Evolutionary conservation across 2,888 invertebrate genomes (phyloP), one percentile per base, ranked within the genome.

Genomic region (Carabus problematicus): DNA sequence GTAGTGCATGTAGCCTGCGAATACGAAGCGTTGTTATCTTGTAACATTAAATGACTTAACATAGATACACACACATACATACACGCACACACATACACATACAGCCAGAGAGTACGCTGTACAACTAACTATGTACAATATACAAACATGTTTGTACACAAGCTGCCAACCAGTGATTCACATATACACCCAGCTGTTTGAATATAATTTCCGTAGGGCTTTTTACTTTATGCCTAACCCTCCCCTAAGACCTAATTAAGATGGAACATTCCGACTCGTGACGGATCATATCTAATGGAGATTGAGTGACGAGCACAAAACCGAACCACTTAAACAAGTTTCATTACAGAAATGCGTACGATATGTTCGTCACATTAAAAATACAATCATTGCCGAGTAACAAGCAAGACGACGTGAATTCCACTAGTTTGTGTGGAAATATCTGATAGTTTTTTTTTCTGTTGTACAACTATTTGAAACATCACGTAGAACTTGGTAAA

Each of bases 221-320:
- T 29, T 29, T 29, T 29, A 29, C 29, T 29, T 29, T 29, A 29
- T 29, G 29, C 29, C 2, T 29, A 29, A 29, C 29, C 29, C 29
- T 29, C 60, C 18, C 59, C 19, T 45, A 45, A 54, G 41, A 64
- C 63, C 63, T 64, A 64, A 64, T 64, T 64, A 64, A 64, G 63
- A 64, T 54, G 63, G 54, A 64, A 64, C 45, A 60, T 45, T 60
- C 63, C 42, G 54, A 64, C 55, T 19, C 54, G 54, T 63, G 63
- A 54, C 63, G 54, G 55, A 64, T 54, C 63, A 64, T 64, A 64
- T 54, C 63, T 64, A 54, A 19, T 29, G 42, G 63, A 54, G 55
- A 64, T 64, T 64, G 54, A 52, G 54, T 42, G 54, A 54, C 62
- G 52, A 52, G 52, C 19, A 16, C 16, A 52, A 18, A 52, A 52